Percentiles rank a stretch among this genome's conserved stretches.
phyloP scores from a whole-genome alignment of 2,113 vertebrate species.

The Thamnaconus septentrionalis region DNA sequence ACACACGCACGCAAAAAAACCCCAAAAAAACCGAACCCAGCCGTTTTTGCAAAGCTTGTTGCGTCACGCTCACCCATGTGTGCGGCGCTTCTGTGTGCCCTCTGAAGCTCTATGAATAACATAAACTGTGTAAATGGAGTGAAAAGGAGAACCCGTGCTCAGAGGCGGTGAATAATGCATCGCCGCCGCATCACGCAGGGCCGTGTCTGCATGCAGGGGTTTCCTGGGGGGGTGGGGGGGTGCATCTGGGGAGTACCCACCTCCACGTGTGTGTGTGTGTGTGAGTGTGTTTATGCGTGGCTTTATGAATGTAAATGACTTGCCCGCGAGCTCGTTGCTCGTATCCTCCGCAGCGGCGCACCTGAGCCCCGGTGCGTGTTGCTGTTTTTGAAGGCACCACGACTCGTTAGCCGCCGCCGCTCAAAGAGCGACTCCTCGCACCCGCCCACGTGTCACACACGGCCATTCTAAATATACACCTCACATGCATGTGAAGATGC shows the following conservation, averaged over 20 bases:
- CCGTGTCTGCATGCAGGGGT: constrained; percentile 44
- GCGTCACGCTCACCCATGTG: not conserved
- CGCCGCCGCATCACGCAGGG: constrained; percentile 43
- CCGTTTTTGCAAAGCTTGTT: not conserved
- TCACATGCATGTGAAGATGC: constrained; percentile 44
- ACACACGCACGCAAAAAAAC: no score
- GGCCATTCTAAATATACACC: constrained; percentile 57
- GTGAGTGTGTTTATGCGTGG: not conserved
- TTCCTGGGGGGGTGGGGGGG: constrained; percentile 30
- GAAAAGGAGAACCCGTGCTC: constrained; percentile 54
- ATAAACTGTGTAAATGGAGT: constrained; percentile 29
- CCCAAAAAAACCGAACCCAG: constrained; percentile 1
- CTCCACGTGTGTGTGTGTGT: not conserved
- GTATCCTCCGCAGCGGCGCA: no score
- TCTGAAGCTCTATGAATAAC: constrained; percentile 2
- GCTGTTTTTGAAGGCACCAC: constrained; percentile 1
- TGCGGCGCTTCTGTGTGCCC: not conserved
- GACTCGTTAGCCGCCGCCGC: constrained; percentile 13
- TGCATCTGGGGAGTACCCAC: constrained; percentile 32
- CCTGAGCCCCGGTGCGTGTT: no score
- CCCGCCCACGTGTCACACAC: constrained; percentile 22
- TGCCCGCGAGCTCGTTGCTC: no score
- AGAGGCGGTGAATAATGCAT: constrained; percentile 60
- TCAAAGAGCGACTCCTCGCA: constrained; percentile 34
- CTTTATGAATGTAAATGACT: no score